Percentiles rank a stretch among this genome's conserved stretches.
Conservation (phyloP, 2,113 vertebrate species). For the Rafetus swinhoei region DNA sequence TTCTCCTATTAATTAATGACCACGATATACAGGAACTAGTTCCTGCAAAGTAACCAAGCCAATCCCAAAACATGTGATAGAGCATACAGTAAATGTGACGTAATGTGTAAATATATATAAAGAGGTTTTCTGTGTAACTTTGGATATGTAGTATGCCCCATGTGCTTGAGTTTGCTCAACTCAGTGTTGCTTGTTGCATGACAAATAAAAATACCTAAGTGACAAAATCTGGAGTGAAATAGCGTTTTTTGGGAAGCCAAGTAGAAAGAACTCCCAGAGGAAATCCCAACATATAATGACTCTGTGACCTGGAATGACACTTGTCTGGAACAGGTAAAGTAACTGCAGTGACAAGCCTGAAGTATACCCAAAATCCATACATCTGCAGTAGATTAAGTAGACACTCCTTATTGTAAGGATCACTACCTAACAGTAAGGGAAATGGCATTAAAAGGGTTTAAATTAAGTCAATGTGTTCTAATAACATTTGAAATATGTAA, state of each 20-base stretch:
- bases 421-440: background rate
- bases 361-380: background rate
- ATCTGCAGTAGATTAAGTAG: background rate
- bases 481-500: background rate
- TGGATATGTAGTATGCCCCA: background rate
- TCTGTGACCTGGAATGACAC: background rate
- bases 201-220: background rate
- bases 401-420: background rate
- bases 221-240: background rate
- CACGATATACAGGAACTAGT: background rate
- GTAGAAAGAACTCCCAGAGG: background rate
- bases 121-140: background rate
- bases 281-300: background rate
- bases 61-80: background rate
- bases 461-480: background rate
- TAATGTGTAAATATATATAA: background rate
- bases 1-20: background rate
- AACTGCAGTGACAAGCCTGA: background rate
- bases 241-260: background rate
- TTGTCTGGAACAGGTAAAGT: background rate
- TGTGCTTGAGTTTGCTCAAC: background rate
- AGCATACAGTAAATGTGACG: background rate
- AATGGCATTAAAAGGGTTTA: background rate
- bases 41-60: background rate
- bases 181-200: background rate